A percentile compares a stretch with the other conserved stretches of the same genome.
Conservation (phyloP, 1,140 invertebrate genomes). For the Fragariocoptes setiger region DNA sequence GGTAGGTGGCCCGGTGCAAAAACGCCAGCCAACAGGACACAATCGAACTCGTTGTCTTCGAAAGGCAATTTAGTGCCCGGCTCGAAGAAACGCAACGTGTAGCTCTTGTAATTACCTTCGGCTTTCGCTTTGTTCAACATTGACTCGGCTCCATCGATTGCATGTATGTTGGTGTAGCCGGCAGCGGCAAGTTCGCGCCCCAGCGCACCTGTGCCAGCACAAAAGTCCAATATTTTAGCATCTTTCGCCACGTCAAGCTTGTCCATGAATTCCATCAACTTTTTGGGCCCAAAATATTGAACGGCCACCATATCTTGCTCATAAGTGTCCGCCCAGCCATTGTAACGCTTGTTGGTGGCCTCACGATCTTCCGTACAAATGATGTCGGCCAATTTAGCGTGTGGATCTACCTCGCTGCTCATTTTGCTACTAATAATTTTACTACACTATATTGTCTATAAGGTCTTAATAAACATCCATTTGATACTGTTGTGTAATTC, state of each 20-base stretch:
- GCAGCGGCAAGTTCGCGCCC: neutral
- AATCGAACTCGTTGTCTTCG: conserved; percentile 9
- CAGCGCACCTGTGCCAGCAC: conserved; percentile 7
- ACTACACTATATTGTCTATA: too few species aligned
- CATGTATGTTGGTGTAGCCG: conserved; percentile 11
- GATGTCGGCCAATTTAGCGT: neutral
- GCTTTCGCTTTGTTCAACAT: conserved; percentile 9
- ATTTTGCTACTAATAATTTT: neutral
- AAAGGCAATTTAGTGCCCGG: conserved; percentile 5
- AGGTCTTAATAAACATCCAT: too few species aligned
- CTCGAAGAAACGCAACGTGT: conserved; percentile 4
- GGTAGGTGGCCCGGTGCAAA: conserved; percentile 10
- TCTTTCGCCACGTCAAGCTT: conserved; percentile 14
- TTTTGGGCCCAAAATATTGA: neutral
- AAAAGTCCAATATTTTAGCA: conserved; percentile 5
- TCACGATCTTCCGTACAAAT: neutral
- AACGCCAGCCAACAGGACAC: conserved; percentile 8
- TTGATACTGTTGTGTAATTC: too few species aligned
- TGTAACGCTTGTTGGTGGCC: neutral
- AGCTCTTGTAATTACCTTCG: conserved; percentile 5
- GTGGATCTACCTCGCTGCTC: neutral
- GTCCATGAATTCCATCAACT: conserved; percentile 51
- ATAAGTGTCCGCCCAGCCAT: neutral
- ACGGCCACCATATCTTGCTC: neutral
- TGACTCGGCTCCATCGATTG: conserved; percentile 9